Percentiles rank a stretch among this genome's conserved stretches.
phyloP scores from a whole-genome alignment of 1,140 invertebrate species.

The Heliothis virescens region DNA sequence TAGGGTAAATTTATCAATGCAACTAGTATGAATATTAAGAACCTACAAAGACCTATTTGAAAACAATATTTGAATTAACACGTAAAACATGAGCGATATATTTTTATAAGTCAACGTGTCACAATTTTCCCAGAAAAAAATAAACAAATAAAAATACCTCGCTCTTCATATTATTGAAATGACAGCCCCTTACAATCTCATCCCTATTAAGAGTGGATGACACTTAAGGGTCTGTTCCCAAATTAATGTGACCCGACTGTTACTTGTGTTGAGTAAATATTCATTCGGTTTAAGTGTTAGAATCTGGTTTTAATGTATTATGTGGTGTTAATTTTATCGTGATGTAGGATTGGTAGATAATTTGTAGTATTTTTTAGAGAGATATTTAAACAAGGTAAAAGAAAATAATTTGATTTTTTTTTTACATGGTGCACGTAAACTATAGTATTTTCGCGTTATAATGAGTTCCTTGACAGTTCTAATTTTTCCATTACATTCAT shows the following conservation, averaged over 20 bases:
- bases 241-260: slow-evolving; percentile 1
- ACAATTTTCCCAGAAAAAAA: background rate
- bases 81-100: too few relatives aligned
- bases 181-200: background rate
- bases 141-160: background rate
- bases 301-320: slow-evolving; percentile 9
- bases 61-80: too few relatives aligned
- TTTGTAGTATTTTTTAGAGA: background rate
- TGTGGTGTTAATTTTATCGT: background rate
- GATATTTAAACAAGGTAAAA: too few relatives aligned
- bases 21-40: too few relatives aligned
- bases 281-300: slow-evolving; percentile 15
- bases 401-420: background rate
- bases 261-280: background rate
- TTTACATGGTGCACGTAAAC: too few relatives aligned
- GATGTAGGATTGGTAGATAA: background rate
- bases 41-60: too few relatives aligned
- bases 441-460: too few relatives aligned
- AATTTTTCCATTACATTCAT: too few relatives aligned
- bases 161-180: too few relatives aligned
- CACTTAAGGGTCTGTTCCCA: background rate
- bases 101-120: background rate
- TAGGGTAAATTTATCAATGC: too few relatives aligned
- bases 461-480: too few relatives aligned
- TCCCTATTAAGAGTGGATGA: background rate